These are phyloP conservation scores for Indicator maculatus DNA, from an alignment of 2,113 vertebrate genomes.

Conservation along the genomic window DNA sequence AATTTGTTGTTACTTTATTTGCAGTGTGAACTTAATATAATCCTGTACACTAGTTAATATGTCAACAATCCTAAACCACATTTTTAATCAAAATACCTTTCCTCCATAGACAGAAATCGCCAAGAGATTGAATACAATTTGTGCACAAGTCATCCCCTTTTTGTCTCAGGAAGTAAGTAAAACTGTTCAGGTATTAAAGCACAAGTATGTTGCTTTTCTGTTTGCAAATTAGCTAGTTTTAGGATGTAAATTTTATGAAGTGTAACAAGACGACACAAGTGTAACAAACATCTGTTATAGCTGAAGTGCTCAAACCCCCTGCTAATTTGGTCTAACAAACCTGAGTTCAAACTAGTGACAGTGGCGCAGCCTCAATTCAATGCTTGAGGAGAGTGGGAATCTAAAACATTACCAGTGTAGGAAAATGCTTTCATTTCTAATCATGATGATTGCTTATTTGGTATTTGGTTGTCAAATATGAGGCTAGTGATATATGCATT, in stretches of 20 bases:
- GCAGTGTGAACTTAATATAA: not conserved
- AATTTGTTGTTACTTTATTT: not conserved
- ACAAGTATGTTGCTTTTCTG: constrained; percentile 80
- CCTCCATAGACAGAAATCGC: constrained; percentile 92
- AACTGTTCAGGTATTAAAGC: constrained; percentile 80
- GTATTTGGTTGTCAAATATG: not conserved
- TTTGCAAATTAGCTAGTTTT: constrained; percentile 83
- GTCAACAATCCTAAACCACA: not conserved
- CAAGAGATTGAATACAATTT: constrained; percentile 98
- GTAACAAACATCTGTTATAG: constrained; percentile 81
- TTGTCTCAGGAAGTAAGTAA: constrained; percentile 98
- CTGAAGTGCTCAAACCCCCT: constrained; percentile 74
- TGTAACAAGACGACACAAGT: constrained; percentile 66
- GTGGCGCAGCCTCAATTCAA: constrained; percentile 52
- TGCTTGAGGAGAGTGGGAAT: constrained; percentile 26
- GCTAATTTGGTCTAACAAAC: constrained; percentile 71
- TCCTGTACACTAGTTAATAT: not conserved
- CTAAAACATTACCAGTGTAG: constrained; percentile 37
- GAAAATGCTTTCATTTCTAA: constrained; percentile 35
- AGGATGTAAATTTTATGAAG: constrained; percentile 80
- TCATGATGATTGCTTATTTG: not conserved
- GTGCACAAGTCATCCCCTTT: constrained; percentile 99
- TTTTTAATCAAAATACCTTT: constrained; percentile 67
- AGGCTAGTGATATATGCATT: constrained; percentile 3
- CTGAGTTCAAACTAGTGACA: constrained; percentile 57